Evolutionary conservation across 2,888 invertebrate genomes (phyloP), one percentile per base, ranked within the genome.

Genomic region (Selenia dentaria): DNA sequence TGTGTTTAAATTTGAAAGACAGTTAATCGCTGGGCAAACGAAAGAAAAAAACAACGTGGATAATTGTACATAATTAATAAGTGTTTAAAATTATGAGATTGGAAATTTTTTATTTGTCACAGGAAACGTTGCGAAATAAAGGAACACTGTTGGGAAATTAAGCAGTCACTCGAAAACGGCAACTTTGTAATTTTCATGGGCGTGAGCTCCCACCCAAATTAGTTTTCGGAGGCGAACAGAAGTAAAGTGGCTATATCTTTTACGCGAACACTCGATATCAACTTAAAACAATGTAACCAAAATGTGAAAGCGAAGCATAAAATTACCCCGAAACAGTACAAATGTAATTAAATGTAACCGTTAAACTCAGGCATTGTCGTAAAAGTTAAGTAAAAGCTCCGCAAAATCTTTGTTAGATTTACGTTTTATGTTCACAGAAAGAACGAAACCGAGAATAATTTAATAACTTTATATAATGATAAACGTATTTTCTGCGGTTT

Each of bases 241-340:
- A 66, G 65, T 66, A 60, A 70, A 77, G 72, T 74, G 70, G 69
- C 67, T 64, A 70, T 78, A 77, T 79, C 74, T 78, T 81, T 77
- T 74, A 77, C 66, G 73, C 64, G 69, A 75, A 74, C 71, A 70
- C 69, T 67, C 70, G 76, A 79, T 82, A 81, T 75, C 72, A 79
- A 77, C 74, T 78, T 77, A 68, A 74, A 77, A 84, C 83, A 86
- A 80, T 83, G 81, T 83, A 84, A 76, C 77, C 73, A 67, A 79
- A 83, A 78, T 64, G 71, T 68, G 64, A 71, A 74, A 70, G 71
- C 70, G 64, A 72, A 72, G 66, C 73, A 71, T 73, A 68, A 73
- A 79, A 79, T 75, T 77, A 74, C 72, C 65, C 64, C 59, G 73
- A 70, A 56, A 76, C 77, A 74, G 75, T 79, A 83, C 78, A 76